Evolutionary conservation across 2,113 vertebrate species (phyloP), one percentile per base, ranked within the genome.

Genomic region (Callipepla squamata): DNA sequence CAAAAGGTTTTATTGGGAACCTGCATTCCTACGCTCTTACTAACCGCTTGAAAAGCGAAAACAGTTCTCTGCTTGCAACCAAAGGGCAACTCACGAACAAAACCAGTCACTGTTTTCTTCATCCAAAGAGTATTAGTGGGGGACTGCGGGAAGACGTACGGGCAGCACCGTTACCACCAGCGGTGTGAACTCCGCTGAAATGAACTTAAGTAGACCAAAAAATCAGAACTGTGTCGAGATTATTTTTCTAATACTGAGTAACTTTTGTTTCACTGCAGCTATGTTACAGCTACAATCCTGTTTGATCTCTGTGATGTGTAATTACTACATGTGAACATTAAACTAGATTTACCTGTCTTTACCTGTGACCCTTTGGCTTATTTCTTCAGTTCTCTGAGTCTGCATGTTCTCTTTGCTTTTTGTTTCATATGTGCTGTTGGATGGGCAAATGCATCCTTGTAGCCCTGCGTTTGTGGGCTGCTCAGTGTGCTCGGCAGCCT

Each of bases 271-370:
- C 76, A 95, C 96, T 97, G 96, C 97, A 97, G 95, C 95, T 97
- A 45, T 97, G 97, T 98, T 97, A 97, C 86, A 78, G 78, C 96
- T 96, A 97, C 97, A 97, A 96, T 96, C 94, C 97, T 98, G 97
- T 98, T 97, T 94, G 95, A 95, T 97, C 90, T 98, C 95, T 97
- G 98, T 98, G 97, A 96, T 98, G 94, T 98, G 97, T 97, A 98
- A 97, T 96, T 97, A 97, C 97, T 97, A 96, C 97, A 95, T 98
- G 98, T 98, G 97, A 97, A 96, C 96, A 98, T 98, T 98, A 98
- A 98, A 98, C 97, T 98, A 98, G 97, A 97, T 97, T 97, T 97
- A 96, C 94, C 92, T 97, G 98, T 97, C 96, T 97, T 96, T 87
- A 96, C 96, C 94, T 94, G 95, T 98, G 97, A 97, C 97, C 98